These are phyloP conservation scores for Microctenopoma lineatum DNA, from an alignment of 2,797 vertebrate species.

Conservation along the genomic window DNA sequence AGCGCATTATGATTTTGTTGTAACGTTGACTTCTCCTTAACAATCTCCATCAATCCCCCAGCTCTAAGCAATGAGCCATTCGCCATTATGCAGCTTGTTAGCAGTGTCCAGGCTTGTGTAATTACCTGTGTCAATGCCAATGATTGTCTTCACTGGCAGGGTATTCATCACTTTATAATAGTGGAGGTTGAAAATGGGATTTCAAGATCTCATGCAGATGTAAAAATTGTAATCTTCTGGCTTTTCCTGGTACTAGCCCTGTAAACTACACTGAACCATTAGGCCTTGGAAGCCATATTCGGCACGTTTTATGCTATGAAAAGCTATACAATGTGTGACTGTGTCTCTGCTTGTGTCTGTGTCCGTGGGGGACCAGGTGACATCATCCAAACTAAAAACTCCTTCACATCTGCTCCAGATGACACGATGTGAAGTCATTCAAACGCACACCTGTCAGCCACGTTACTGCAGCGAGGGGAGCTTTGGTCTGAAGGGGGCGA, in stretches of 20 bases:
- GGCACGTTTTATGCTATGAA: too few relatives aligned
- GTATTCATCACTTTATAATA: constrained; percentile 76
- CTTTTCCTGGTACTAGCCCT: not conserved
- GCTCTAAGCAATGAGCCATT: constrained; percentile 79
- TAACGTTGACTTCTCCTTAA: constrained; percentile 75
- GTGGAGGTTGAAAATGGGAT: constrained; percentile 50
- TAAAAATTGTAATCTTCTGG: not conserved
- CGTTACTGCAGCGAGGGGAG: constrained; percentile 1
- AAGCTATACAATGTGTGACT: too few relatives aligned
- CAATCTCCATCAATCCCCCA: constrained; percentile 77
- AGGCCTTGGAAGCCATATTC: too few relatives aligned
- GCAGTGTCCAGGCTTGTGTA: constrained; percentile 79
- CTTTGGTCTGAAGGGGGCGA: constrained; percentile 46
- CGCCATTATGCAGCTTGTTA: constrained; percentile 82
- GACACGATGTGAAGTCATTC: too few relatives aligned
- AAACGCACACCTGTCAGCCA: not conserved
- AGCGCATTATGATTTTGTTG: constrained; percentile 76
- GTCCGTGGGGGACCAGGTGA: too few relatives aligned
- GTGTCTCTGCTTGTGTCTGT: too few relatives aligned
- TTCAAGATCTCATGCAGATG: constrained; percentile 18
- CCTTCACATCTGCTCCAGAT: too few relatives aligned
- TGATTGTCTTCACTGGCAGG: constrained; percentile 74
- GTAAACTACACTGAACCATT: not conserved
- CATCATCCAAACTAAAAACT: too few relatives aligned
- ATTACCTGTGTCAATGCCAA: constrained; percentile 81